Evolutionary conservation across 1,140 invertebrate genomes (phyloP).

Genomic region (Drosophila ficusphila): DNA sequence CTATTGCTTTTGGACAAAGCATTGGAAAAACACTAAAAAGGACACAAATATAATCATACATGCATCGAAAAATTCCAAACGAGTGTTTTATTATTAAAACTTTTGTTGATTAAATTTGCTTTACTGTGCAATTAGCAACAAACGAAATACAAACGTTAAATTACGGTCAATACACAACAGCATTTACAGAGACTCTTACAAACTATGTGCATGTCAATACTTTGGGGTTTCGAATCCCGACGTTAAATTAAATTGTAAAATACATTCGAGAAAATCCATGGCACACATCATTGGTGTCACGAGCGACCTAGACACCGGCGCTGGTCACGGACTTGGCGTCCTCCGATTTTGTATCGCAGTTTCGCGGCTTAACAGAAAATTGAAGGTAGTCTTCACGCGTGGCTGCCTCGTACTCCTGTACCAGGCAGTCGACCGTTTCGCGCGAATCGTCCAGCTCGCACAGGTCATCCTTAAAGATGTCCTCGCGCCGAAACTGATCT

Average conservation of each 20-base stretch:
- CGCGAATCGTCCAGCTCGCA: constrained; percentile 96
- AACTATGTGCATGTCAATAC: constrained; percentile 22
- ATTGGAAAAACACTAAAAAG: too few relatives aligned
- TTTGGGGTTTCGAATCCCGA: constrained; percentile 54
- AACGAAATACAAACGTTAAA: not conserved
- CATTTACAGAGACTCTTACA: not conserved
- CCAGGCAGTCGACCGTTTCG: constrained; percentile 95
- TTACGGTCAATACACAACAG: not conserved
- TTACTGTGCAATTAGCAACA: not conserved
- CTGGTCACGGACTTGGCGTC: constrained; percentile 28
- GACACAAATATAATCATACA: too few relatives aligned
- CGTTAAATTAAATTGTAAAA: constrained; percentile 8
- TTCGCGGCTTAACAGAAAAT: constrained; percentile 80
- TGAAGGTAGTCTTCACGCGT: constrained; percentile 94
- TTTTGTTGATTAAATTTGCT: not conserved
- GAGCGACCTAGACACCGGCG: not conserved
- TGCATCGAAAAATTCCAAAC: too few relatives aligned
- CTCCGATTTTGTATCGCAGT: constrained; percentile 4
- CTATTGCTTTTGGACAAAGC: not conserved
- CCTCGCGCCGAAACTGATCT: constrained; percentile 97
- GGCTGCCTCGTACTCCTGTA: constrained; percentile 98
- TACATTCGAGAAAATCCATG: constrained; percentile 47
- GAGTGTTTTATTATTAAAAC: not conserved
- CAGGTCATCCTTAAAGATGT: constrained; percentile 95
- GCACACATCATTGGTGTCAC: constrained; percentile 19